phyloP scores from a whole-genome alignment of 2,113 vertebrate genomes.

The Charadrius vociferus region DNA sequence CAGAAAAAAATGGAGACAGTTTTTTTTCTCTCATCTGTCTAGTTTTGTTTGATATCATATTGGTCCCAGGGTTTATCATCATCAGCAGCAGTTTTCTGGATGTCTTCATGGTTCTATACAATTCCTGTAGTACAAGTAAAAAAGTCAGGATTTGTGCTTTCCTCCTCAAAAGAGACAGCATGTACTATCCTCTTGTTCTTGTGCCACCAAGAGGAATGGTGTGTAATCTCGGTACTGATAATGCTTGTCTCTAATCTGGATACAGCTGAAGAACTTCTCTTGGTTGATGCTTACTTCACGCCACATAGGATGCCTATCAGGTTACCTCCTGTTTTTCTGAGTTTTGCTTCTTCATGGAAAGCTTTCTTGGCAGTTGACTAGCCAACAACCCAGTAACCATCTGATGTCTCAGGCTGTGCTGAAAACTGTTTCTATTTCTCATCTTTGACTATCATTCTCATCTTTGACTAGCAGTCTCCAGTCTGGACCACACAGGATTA shows the following conservation, averaged over 20 bases:
- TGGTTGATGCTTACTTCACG: background rate
- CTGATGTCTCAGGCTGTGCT: background rate
- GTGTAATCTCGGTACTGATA: background rate
- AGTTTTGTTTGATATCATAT: background rate
- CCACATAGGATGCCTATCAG: background rate
- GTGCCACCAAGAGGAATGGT: fast-evolving
- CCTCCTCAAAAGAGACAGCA: background rate
- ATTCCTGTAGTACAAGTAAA: background rate
- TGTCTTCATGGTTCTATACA: background rate
- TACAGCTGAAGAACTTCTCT: background rate
- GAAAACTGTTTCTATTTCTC: background rate
- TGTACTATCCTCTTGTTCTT: background rate
- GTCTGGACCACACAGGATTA: background rate
- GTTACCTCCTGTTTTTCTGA: background rate
- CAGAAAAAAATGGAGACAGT: background rate
- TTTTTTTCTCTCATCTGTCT: background rate
- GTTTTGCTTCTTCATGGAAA: background rate
- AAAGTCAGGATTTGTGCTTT: background rate
- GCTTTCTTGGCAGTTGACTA: background rate
- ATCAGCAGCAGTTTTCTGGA: background rate
- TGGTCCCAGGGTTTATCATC: background rate
- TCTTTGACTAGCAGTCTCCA: background rate
- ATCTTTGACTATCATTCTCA: background rate
- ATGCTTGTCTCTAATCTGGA: background rate
- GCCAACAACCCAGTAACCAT: background rate